These are phyloP conservation scores for Tinamus major DNA, from an alignment of 2,797 vertebrate species.

Conservation along the genomic window DNA sequence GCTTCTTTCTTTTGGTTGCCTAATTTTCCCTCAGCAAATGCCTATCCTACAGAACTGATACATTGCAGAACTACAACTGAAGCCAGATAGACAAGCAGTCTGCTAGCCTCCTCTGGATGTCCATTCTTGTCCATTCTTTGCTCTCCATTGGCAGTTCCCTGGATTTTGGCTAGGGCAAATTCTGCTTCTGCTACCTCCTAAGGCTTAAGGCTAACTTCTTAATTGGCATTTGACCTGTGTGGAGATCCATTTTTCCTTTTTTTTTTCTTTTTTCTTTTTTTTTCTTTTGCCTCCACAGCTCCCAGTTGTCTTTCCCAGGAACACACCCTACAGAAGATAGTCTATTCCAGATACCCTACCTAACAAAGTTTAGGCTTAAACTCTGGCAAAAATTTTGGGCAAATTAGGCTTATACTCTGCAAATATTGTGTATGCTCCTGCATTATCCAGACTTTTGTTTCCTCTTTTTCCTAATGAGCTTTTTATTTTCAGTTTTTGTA, in stretches of 20 bases:
- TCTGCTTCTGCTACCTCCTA: no score
- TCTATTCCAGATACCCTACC: not conserved
- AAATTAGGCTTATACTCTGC: not conserved
- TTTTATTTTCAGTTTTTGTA: not conserved
- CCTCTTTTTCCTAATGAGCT: not conserved
- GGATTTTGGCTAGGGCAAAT: no score
- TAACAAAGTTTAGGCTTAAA: not conserved
- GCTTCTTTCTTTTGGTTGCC: not conserved
- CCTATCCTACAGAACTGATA: not conserved
- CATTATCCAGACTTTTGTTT: not conserved
- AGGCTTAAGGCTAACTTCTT: no score
- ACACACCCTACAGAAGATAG: not conserved
- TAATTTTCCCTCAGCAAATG: not conserved
- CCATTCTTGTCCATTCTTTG: no score
- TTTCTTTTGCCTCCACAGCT: rapidly evolving
- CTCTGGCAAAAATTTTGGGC: no score
- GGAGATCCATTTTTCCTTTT: not conserved
- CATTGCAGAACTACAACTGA: not conserved
- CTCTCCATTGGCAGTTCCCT: no score
- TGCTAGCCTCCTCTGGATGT: no score
- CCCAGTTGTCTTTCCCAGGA: no score
- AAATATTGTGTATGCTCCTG: not conserved
- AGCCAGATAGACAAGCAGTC: not conserved
- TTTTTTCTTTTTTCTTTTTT: not conserved
- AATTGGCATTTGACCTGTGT: no score